Percentiles rank a stretch among this genome's conserved stretches.
Evolutionary conservation across 2,888 invertebrate genomes (phyloP).

Genomic region (Mesorhabditis spiculigera): DNA sequence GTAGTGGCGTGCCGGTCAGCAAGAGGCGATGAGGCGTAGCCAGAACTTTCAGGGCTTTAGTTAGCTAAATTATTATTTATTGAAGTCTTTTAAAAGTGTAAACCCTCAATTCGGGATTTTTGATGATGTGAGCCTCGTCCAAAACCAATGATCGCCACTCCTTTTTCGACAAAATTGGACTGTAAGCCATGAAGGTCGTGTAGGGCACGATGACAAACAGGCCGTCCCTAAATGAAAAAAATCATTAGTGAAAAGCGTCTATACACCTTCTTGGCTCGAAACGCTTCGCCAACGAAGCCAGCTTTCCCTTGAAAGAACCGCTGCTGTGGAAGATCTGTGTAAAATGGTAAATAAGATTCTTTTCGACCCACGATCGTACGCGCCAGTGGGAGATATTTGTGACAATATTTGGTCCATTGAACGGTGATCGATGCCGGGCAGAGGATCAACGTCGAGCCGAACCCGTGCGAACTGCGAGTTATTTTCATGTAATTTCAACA

Average conservation of each 20-base stretch:
- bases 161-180: constrained; percentile 69
- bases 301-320: constrained; percentile 72
- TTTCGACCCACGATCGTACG: not conserved
- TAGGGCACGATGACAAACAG: constrained; percentile 85
- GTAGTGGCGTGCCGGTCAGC: constrained; percentile 86
- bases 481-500: not conserved
- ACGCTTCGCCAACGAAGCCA: constrained; percentile 28
- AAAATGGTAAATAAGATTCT: not conserved
- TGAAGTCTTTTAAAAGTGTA: not conserved
- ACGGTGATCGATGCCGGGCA: constrained; percentile 87
- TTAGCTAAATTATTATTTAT: constrained; percentile 66
- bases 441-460: constrained; percentile 81
- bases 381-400: constrained; percentile 76
- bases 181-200: constrained; percentile 74
- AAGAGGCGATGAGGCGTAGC: constrained; percentile 73
- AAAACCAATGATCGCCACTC: constrained; percentile 86
- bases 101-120: constrained; percentile 72
- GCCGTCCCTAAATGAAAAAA: constrained; percentile 43
- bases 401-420: constrained; percentile 90
- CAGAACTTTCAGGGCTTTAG: constrained; percentile 64
- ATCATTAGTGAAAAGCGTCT: constrained; percentile 7
- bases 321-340: constrained; percentile 70
- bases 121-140: constrained; percentile 89
- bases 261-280: constrained; percentile 22
- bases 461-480: constrained; percentile 65